Evolutionary conservation across 2,888 invertebrate species (phyloP).

Genomic region (Tuta absoluta): DNA sequence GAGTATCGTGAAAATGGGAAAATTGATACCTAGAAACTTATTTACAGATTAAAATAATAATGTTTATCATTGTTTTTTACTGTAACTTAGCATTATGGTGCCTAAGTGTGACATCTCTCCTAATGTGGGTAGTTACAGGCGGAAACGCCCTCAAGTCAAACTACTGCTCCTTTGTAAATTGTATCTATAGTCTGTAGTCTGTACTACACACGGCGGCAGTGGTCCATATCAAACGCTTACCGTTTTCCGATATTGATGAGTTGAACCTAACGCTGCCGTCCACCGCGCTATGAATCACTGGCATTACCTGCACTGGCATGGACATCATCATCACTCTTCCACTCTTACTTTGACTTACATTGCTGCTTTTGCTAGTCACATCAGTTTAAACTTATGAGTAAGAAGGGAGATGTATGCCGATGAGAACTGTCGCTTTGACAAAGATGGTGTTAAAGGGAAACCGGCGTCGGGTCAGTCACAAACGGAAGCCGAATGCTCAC

Average conservation of each 20-base stretch:
- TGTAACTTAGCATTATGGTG: too few relatives aligned
- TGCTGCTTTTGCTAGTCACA: neutral
- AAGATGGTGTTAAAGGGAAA: constrained; percentile 31
- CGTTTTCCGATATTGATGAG: constrained; percentile 68
- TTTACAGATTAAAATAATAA: too few relatives aligned
- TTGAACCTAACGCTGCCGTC: constrained; percentile 51
- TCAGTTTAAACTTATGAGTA: neutral
- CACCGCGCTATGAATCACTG: constrained; percentile 60
- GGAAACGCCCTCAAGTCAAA: too few relatives aligned
- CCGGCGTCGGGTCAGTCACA: constrained; percentile 47
- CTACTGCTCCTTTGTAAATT: too few relatives aligned
- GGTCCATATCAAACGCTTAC: constrained; percentile 51
- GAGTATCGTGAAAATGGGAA: too few relatives aligned
- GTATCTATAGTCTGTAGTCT: too few relatives aligned
- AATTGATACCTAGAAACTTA: too few relatives aligned
- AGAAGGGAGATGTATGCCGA: constrained; percentile 38
- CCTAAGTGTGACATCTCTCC: too few relatives aligned
- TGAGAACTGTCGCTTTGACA: neutral
- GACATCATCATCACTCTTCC: constrained; percentile 2
- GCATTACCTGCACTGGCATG: constrained; percentile 66
- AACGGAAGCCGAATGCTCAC: constrained; percentile 46
- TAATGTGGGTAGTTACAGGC: too few relatives aligned
- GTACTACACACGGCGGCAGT: neutral
- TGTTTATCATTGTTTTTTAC: too few relatives aligned
- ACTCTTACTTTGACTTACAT: constrained; percentile 26